Conservation (phyloP, 1,140 invertebrate genomes). For the Nomia melanderi region DNA sequence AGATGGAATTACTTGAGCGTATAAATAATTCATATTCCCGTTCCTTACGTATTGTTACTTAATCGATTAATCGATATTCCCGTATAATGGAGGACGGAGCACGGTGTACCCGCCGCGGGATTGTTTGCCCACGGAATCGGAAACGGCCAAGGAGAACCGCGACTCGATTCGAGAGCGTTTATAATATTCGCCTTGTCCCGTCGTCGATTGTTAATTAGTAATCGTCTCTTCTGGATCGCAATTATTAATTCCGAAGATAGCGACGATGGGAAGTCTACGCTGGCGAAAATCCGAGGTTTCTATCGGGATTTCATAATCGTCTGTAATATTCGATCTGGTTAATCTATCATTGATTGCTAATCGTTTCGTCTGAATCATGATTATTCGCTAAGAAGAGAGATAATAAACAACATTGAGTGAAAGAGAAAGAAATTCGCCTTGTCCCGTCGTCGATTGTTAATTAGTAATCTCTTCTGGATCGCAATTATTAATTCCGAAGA, state of each 20-base stretch:
- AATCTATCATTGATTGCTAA: too few relatives aligned
- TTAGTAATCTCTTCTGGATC: constrained; percentile 2
- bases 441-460: background rate
- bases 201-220: constrained; percentile 10
- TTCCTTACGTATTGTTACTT: constrained; percentile 33
- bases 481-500: too few relatives aligned
- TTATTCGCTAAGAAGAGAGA: too few relatives aligned
- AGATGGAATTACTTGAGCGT: constrained; percentile 29
- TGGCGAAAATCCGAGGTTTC: too few relatives aligned
- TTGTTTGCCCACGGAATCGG: background rate
- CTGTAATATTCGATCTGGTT: too few relatives aligned
- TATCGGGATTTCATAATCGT: too few relatives aligned
- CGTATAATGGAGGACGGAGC: constrained; percentile 26
- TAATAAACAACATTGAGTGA: too few relatives aligned
- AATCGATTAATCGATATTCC: constrained; percentile 57
- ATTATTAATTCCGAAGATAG: too few relatives aligned
- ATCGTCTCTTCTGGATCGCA: background rate
- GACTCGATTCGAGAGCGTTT: constrained; percentile 13
- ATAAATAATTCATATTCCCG: constrained; percentile 42
- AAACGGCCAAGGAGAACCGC: background rate
- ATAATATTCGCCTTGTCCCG: background rate
- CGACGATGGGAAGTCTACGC: too few relatives aligned
- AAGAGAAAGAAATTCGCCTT: background rate
- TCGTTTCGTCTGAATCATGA: too few relatives aligned
- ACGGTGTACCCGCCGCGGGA: background rate